Evolutionary conservation across 1,140 invertebrate species (phyloP).

Genomic region (Drosophila seguyi): DNA sequence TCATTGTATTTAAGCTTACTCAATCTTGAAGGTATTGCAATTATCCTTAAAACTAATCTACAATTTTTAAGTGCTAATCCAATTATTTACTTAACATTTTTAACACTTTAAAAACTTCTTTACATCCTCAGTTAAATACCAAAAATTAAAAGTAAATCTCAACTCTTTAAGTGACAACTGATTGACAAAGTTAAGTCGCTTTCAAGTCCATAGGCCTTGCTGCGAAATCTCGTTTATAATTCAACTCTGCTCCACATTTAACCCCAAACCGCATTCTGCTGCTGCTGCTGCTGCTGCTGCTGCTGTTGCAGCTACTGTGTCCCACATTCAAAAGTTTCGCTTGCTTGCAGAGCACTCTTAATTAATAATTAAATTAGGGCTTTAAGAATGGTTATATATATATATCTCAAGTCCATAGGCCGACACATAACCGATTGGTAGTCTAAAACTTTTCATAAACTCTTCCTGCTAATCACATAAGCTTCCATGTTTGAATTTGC

Average conservation of each 20-base stretch:
- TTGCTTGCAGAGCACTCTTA: constrained; percentile 26
- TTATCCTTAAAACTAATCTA: too few species aligned
- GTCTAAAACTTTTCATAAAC: constrained; percentile 20
- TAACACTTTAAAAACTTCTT: neutral
- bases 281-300: too few species aligned
- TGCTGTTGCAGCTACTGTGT: constrained; percentile 6
- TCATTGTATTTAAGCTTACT: too few species aligned
- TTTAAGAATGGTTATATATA: constrained; percentile 1
- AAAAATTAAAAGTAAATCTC: neutral
- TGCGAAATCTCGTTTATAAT: constrained; percentile 45
- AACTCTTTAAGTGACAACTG: constrained; percentile 10
- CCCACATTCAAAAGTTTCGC: constrained; percentile 56
- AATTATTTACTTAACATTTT: neutral
- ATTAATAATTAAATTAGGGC: constrained; percentile 49
- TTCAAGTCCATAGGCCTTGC: constrained; percentile 18
- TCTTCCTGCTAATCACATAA: constrained; percentile 28
- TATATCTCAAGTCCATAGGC: neutral
- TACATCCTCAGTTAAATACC: neutral
- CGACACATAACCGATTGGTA: neutral
- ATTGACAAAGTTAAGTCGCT: constrained; percentile 20
- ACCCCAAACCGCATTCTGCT: constrained; percentile 47
- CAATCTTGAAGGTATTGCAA: neutral
- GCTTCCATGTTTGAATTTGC: constrained; percentile 26
- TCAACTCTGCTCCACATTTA: constrained; percentile 50
- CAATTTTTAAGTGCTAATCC: neutral